These are phyloP conservation scores for Oncorhynchus nerka DNA, from an alignment of 2,113 vertebrate species.

Conservation along the genomic window DNA sequence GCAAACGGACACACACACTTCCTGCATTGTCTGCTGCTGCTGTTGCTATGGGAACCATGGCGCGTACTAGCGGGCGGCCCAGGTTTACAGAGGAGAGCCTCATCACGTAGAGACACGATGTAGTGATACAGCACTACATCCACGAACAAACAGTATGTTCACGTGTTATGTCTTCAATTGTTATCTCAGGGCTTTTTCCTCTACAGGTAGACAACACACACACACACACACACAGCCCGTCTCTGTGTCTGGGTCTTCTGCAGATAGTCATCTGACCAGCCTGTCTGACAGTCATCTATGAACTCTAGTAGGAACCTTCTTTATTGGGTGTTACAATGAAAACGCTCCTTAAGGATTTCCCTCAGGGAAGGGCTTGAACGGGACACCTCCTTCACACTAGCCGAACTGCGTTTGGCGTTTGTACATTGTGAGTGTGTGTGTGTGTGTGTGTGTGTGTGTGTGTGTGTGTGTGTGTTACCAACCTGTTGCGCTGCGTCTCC, in stretches of 20 bases:
- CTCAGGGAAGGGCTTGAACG: too few relatives aligned
- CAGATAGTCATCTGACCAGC: not conserved
- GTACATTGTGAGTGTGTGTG: too few relatives aligned
- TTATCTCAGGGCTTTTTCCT: not conserved
- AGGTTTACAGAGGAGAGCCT: slow-evolving; percentile 62
- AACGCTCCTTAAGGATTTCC: not conserved
- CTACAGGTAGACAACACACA: not conserved
- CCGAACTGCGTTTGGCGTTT: not conserved
- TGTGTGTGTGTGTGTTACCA: slow-evolving; percentile 45
- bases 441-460: too few relatives aligned
- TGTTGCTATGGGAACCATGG: slow-evolving; percentile 81
- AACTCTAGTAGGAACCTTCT: not conserved
- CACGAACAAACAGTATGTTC: not conserved
- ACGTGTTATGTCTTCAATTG: not conserved
- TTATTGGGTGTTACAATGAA: not conserved
- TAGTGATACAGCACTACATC: too few relatives aligned
- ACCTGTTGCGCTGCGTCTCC: slow-evolving; percentile 94
- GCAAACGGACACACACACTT: slow-evolving; percentile 42
- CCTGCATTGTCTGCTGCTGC: slow-evolving; percentile 71
- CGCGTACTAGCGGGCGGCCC: slow-evolving; percentile 71
- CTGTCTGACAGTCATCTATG: not conserved
- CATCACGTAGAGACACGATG: slow-evolving; percentile 17
- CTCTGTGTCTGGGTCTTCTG: not conserved
- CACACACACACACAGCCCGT: not conserved
- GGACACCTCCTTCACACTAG: not conserved